Base-by-base conservation (phyloP, 2,888 invertebrate species). In the Diadromus collaris region DNA sequence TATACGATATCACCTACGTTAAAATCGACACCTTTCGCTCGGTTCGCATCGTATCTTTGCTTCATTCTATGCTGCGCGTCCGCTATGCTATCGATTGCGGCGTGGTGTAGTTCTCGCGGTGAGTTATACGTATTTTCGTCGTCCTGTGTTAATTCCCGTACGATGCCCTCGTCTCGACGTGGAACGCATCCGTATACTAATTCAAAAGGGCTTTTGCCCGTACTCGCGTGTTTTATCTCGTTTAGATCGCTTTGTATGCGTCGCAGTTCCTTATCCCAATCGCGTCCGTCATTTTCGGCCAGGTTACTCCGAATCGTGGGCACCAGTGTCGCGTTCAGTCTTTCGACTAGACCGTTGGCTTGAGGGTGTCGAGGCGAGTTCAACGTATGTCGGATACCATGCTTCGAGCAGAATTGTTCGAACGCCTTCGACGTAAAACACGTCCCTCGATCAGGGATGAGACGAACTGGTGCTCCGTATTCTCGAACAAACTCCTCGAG, bases 371-470 rank as follows among this genome's bases (percentile, higher is more conserved):
- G n/a, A n/a, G n/a, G n/a, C n/a, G n/a, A n/a, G n/a, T n/a, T n/a
- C n/a, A n/a, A n/a, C n/a, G n/a, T n/a, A n/a, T n/a, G n/a, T n/a
- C n/a, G n/a, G n/a, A n/a, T n/a, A n/a, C n/a, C n/a, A n/a, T n/a
- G n/a, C n/a, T n/a, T n/a, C n/a, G n/a, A n/a, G n/a, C n/a, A n/a
- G n/a, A n/a, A n/a, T n/a, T n/a, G n/a, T n/a, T n/a, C 63, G 46
- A 70, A 70, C 29, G 38, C 27, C 16, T 64, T 27, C 24, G 76
- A 16, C 6, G 79, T 79, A 46, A 81, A 81, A 10, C 74, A 67
- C 10, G 75, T 81, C 10, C 76, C 72, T 46, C 82, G 60, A 60
- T 84, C 84, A 34, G 71, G 71, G 4, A 84, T 68, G 6, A 83
- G 68, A 58, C 56, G 63, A 7, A 38, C 34, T 2, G 83, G 83